phyloP scores from a whole-genome alignment of 2,888 invertebrate genomes.

The Neelides folsomi region DNA sequence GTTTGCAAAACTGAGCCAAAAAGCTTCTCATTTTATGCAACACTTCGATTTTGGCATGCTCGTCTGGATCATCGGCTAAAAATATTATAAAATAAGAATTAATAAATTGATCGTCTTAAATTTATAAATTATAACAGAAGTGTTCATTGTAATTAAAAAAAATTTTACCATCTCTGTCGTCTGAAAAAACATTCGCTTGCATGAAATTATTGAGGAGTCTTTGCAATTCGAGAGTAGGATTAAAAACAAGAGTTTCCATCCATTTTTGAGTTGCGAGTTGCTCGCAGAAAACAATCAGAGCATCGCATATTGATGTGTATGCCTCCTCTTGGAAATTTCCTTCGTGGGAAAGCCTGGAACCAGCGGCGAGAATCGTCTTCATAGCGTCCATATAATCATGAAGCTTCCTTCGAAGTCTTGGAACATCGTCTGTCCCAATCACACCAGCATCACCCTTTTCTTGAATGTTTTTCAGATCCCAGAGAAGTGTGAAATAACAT shows the following conservation, averaged over 20 bases:
- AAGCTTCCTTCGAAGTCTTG: conserved; percentile 53
- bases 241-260: conserved; percentile 51
- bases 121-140: too few relatives aligned
- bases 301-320: conserved; percentile 88
- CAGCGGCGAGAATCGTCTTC: conserved; percentile 47
- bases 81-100: too few relatives aligned
- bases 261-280: conserved; percentile 46
- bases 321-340: conserved; percentile 60
- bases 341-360: conserved; percentile 50
- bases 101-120: too few relatives aligned
- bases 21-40: conserved; percentile 91
- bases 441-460: conserved; percentile 49
- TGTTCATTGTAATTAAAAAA: too few relatives aligned
- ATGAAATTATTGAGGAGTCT: conserved; percentile 77
- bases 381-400: conserved; percentile 61
- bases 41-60: conserved; percentile 88
- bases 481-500: conserved; percentile 56
- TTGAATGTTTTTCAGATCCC: conserved; percentile 75
- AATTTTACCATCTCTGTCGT: conserved; percentile 70
- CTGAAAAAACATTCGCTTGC: conserved; percentile 82
- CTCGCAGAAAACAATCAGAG: conserved; percentile 82
- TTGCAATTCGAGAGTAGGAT: conserved; percentile 66
- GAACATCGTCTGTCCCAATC: conserved; percentile 44
- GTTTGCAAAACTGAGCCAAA: conserved; percentile 90
- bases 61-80: conserved; percentile 65